Evolutionary conservation across 1,140 invertebrate species (phyloP), one percentile per base, ranked within the genome.

Genomic region (Frieseomelitta varia): DNA sequence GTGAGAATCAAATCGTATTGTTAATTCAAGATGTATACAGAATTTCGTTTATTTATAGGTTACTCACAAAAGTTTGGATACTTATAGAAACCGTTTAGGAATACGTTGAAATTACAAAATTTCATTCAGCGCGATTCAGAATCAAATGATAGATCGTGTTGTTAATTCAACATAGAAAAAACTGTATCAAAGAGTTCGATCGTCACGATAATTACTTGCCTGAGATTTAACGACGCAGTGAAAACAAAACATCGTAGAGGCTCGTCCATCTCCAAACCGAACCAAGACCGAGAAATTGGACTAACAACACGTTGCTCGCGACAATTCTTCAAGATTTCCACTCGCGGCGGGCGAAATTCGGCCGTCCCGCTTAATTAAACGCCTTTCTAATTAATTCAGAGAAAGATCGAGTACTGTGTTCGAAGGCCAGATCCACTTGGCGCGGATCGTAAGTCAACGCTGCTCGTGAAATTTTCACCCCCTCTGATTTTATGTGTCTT

Each of bases 301-400:
- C 47, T 53, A 69, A 82, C 76, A 74, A 55, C 39, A 47, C 69
- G n/a, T 30, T 24, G 55, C 47, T 63, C 24, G 63, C 27, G 11
- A 51, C 63, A 63, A 77, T 77, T 68, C 81, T 82, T 77, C 39
- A 69, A 82, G 69, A 58, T 74, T 81, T 81, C 58, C 71, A 0
- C 27, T 27, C 27, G 65, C 10, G 53, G 63, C 21, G 39, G 65
- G 75, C 47, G 76, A 87, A 90, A 87, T 65, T 85, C 80, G 47
- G 68, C 63, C 90, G 78, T 88, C 89, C 87, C 87, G 85, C 72
- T 88, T 89, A 90, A 91, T 92, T 92, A 91, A 91, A 85, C 79
- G 81, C 51, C 67, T 71, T 72, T 84, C 72, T 90, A 89, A 92
- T 92, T 89, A 89, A 84, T 89, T 88, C n/a, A 88, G 79, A 71